A percentile compares a stretch with the other conserved stretches of the same genome.
Conservation (phyloP, 2,797 vertebrate species). For the Dromococcyx pavoninus region DNA sequence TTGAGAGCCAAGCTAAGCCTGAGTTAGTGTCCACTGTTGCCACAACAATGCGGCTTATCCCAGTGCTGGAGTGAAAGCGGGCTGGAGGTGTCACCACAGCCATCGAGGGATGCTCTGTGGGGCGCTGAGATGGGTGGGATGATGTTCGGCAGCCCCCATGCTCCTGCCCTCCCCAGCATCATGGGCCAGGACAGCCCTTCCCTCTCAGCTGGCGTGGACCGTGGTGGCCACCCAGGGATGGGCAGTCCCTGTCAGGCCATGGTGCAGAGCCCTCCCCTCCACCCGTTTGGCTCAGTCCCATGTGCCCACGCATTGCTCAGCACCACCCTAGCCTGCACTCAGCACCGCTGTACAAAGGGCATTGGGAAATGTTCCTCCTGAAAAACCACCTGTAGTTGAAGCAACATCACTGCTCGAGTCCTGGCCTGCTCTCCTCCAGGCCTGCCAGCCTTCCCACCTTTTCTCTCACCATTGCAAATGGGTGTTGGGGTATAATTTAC, state of each 20-base stretch:
- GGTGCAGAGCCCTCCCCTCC: too few species aligned
- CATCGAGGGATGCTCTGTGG: too few species aligned
- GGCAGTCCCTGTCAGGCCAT: neutral
- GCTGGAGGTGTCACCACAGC: too few species aligned
- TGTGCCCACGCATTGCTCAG: neutral
- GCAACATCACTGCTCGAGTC: too few species aligned
- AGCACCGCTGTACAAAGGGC: rapidly evolving
- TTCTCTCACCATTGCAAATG: neutral
- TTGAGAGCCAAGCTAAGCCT: neutral
- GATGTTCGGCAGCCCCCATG: too few species aligned
- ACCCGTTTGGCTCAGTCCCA: too few species aligned
- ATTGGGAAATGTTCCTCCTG: too few species aligned
- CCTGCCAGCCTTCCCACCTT: neutral
- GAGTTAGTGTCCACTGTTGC: neutral
- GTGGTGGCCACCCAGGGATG: neutral
- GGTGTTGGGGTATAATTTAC: neutral
- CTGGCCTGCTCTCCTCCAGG: too few species aligned
- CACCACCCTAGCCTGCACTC: neutral
- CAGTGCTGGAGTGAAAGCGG: neutral
- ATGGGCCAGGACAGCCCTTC: neutral
- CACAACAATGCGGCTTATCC: neutral
- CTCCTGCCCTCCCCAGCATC: too few species aligned
- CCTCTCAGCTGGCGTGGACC: neutral
- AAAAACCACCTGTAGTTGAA: too few species aligned
- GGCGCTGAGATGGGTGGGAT: neutral